Percentiles rank a stretch among this genome's conserved stretches.
Conservation (phyloP, 1,140 invertebrate species). For the Musca domestica region DNA sequence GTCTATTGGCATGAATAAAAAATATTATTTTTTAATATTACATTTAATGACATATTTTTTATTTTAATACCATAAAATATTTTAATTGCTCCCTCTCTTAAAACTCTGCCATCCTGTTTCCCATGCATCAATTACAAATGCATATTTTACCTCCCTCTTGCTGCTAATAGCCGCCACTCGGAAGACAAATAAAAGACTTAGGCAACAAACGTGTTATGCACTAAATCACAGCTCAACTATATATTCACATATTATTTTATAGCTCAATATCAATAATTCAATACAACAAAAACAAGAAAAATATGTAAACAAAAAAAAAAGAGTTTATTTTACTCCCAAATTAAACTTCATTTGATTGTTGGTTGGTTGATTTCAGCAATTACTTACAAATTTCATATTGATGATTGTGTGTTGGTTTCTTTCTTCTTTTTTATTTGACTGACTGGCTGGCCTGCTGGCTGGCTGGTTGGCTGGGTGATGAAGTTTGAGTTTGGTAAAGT, state of each 20-base stretch:
- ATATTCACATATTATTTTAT: no score
- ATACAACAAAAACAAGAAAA: neutral
- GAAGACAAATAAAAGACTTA: conserved; percentile 7
- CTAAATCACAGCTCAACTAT: neutral
- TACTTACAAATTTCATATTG: conserved; percentile 53
- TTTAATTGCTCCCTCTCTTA: no score
- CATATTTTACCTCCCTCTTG: no score
- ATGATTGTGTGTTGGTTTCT: conserved; percentile 33
- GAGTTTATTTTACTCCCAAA: neutral
- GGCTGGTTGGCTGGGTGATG: neutral
- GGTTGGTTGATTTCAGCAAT: conserved; percentile 1
- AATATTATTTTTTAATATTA: no score
- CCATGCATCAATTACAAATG: no score
- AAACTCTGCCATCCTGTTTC: no score
- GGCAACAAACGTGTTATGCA: conserved; percentile 4
- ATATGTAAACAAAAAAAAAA: neutral
- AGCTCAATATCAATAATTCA: neutral
- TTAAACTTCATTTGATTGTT: no score
- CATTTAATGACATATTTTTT: no score
- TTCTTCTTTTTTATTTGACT: conserved; percentile 2
- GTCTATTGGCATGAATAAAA: no score
- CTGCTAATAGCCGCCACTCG: no score
- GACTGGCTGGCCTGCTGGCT: neutral
- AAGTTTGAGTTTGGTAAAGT: conserved; percentile 15
- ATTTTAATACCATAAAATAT: no score